Percentiles rank a stretch among this genome's conserved stretches.
These are phyloP conservation scores for Drosophila cognata DNA, from an alignment of 2,888 invertebrate genomes.

Conservation along the genomic window DNA sequence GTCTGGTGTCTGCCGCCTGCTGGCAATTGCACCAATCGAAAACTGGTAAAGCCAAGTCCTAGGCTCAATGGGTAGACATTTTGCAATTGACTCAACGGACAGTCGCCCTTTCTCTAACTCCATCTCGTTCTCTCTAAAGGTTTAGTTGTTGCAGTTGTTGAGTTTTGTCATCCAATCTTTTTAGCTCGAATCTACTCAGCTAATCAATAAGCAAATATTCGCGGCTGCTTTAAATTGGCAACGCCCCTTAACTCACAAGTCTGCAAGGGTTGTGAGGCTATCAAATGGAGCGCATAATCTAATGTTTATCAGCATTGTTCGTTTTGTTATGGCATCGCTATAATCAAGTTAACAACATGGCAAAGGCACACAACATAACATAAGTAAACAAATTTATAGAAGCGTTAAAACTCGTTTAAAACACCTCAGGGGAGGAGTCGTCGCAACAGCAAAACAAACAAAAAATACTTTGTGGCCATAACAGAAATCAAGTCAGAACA, in stretches of 20 bases:
- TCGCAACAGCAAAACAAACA: slow-evolving; percentile 22
- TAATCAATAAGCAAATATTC: slow-evolving; percentile 19
- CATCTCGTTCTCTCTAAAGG: not conserved
- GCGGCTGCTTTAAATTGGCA: not conserved
- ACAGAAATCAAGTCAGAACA: slow-evolving; percentile 69
- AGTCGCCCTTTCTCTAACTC: not conserved
- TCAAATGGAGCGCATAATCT: slow-evolving; percentile 18
- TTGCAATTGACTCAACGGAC: slow-evolving; percentile 25
- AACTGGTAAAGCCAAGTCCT: slow-evolving; percentile 55
- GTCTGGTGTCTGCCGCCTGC: not conserved
- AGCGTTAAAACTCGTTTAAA: slow-evolving; percentile 71
- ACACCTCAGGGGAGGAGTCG: slow-evolving; percentile 78
- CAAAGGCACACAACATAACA: slow-evolving; percentile 37
- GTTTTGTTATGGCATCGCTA: slow-evolving; percentile 49
- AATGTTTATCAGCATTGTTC: slow-evolving; percentile 43
- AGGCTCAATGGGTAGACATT: slow-evolving; percentile 48
- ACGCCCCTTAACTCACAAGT: slow-evolving; percentile 32
- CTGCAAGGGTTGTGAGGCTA: not conserved
- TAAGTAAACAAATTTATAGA: slow-evolving; percentile 50
- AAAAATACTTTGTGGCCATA: slow-evolving; percentile 36
- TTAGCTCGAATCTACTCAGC: slow-evolving; percentile 17
- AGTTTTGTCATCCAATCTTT: slow-evolving; percentile 27
- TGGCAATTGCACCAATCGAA: slow-evolving; percentile 53
- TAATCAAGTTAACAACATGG: slow-evolving; percentile 48
- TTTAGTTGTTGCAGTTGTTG: not conserved